Base-by-base conservation (phyloP, 92 coral and sea anemone species). In the Palythoa caribaeorum region DNA sequence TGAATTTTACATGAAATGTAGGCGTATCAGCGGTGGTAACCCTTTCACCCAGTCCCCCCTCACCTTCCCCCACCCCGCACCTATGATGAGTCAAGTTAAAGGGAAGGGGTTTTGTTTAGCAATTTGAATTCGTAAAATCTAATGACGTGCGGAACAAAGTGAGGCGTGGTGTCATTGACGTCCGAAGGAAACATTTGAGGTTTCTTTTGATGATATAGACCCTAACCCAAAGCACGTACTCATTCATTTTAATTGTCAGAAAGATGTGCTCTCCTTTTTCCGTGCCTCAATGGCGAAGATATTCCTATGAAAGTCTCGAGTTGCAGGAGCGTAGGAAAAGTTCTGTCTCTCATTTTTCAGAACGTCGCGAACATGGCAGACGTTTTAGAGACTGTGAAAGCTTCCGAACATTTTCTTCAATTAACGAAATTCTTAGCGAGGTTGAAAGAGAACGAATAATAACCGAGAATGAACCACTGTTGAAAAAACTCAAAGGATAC, bases 241-340 rank as follows among this genome's bases (percentile, higher is more conserved):
- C 1, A 35, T 2, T 28, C 28, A 28, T 28, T 28, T 81, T 7
- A 14, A n/a, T 2, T 5, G 60, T 16, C 51, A 65, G 38, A 35
- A 84, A 87, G 55, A 94, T 94, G 98, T 91, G 94, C 57, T 90
- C 98, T 72, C 95, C 98, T 15, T 89, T 91, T 73, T 92, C 98
- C 38, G 86, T 93, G 28, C 85, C 89, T n/a, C 87, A 87, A 77
- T 94, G 98, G 98, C 94, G 93, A 57, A 83, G 78, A 71, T 79
- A 78, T 51, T 81, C 85, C 40, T 81, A 81, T 48, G 86, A 81
- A 66, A 21, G 62, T 20, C 39, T 81, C 0, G 44, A 15, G 37
- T 48, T 53, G 3, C 76, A 40, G 15, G 62, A 81, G 5, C 17
- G 59, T 38, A 53, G 83, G 36, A 21, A 68, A 37, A 57, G 63